Conservation (phyloP, 2,888 invertebrate genomes). For the Drosophila atripex region DNA sequence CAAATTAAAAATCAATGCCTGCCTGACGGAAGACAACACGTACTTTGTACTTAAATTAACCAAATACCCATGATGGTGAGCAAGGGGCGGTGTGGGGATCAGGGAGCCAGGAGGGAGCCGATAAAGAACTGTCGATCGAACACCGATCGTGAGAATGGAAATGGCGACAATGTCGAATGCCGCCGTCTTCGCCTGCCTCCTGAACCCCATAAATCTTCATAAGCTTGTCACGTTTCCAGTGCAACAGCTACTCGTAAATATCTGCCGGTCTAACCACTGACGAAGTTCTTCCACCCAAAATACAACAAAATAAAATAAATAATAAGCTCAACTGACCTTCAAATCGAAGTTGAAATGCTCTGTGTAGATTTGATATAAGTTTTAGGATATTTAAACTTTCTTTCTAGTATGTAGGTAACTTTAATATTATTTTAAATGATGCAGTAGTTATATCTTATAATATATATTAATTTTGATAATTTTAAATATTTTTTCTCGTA, state of each 20-base stretch:
- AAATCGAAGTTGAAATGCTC: slow-evolving; percentile 13
- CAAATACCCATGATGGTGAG: slow-evolving; percentile 56
- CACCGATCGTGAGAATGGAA: slow-evolving; percentile 82
- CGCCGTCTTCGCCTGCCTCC: slow-evolving; percentile 48
- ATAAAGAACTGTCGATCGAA: slow-evolving; percentile 76
- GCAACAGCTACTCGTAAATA: slow-evolving; percentile 81
- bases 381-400: neutral
- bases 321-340: neutral
- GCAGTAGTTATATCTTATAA: too few species aligned
- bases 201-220: slow-evolving; percentile 82
- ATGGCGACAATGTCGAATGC: slow-evolving; percentile 74
- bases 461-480: too few species aligned
- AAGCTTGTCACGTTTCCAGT: slow-evolving; percentile 83
- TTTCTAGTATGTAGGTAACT: too few species aligned
- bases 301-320: slow-evolving; percentile 19
- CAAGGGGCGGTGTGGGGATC: neutral
- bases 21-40: slow-evolving; percentile 61
- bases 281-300: slow-evolving; percentile 49
- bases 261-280: slow-evolving; percentile 54
- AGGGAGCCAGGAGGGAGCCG: slow-evolving; percentile 12
- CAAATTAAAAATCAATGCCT: slow-evolving; percentile 81
- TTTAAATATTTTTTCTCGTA: too few species aligned
- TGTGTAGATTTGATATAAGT: neutral
- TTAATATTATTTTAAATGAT: too few species aligned
- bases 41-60: slow-evolving; percentile 73